Evolutionary conservation across 2,797 vertebrate genomes (phyloP).

Genomic region (Melanotaenia nigrans): DNA sequence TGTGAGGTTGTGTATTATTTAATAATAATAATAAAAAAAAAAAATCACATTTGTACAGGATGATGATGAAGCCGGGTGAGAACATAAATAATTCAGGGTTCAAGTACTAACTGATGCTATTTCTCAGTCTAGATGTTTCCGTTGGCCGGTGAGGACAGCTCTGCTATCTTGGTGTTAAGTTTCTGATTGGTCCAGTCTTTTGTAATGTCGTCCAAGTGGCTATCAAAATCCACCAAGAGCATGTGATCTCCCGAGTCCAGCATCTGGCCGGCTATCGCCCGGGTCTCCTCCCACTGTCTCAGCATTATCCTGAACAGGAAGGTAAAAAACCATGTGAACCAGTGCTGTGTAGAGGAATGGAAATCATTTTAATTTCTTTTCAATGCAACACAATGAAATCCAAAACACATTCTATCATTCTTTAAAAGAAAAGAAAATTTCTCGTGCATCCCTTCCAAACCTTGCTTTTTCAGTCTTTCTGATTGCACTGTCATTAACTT

Average conservation of each 20-base stretch:
- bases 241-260: conserved; percentile 83
- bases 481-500: too few species aligned
- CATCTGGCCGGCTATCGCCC: conserved; percentile 84
- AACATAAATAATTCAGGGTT: conserved; percentile 34
- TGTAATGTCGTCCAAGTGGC: conserved; percentile 91
- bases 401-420: too few species aligned
- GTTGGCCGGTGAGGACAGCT: conserved; percentile 81
- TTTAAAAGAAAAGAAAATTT: too few species aligned
- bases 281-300: conserved; percentile 90
- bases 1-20: not conserved
- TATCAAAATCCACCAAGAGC: conserved; percentile 89
- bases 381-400: too few species aligned
- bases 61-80: not conserved
- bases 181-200: conserved; percentile 93
- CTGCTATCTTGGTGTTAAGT: conserved; percentile 87
- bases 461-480: too few species aligned
- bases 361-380: too few species aligned
- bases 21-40: not conserved
- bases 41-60: conserved; percentile 11
- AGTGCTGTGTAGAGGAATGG: not conserved
- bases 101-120: conserved; percentile 12
- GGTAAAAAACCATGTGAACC: not conserved
- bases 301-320: conserved; percentile 87
- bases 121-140: conserved; percentile 72
- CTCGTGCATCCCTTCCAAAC: too few species aligned